A percentile compares a stretch with the other conserved stretches of the same genome.
Evolutionary conservation across 2,888 invertebrate genomes (phyloP).

Genomic region (Galeruca laticollis): DNA sequence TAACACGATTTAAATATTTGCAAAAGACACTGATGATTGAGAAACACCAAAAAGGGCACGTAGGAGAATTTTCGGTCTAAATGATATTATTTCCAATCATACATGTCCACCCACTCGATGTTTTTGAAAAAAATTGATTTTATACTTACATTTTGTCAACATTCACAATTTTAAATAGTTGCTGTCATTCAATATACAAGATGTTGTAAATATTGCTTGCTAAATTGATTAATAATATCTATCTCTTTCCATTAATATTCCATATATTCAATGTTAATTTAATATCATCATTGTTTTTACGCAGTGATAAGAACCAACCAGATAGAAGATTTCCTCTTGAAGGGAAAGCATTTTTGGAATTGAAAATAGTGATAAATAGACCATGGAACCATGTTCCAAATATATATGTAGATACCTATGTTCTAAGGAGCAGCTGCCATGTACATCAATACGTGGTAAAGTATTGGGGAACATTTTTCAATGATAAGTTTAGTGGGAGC

Average conservation of each 20-base stretch:
- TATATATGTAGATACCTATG: no score
- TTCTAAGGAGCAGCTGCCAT: no score
- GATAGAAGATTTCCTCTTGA: no score
- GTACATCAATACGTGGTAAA: no score
- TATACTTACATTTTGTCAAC: constrained; percentile 16
- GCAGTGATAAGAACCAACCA: no score
- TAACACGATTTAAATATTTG: constrained; percentile 23
- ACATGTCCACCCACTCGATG: not conserved
- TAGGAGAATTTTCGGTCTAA: not conserved
- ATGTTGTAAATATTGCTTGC: not conserved
- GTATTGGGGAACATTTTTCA: constrained; percentile 14
- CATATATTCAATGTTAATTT: no score
- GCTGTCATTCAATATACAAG: constrained; percentile 3
- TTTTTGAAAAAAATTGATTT: constrained; percentile 16
- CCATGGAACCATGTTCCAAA: no score
- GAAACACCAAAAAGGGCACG: constrained; percentile 21
- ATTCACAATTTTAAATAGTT: constrained; percentile 29
- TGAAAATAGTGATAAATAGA: no score
- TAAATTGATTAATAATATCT: not conserved
- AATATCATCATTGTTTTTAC: no score
- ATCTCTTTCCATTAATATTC: no score
- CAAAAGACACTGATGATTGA: constrained; percentile 19
- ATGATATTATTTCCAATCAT: constrained; percentile 5
- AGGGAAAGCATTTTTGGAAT: no score
- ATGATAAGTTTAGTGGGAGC: constrained; percentile 1